phyloP scores from a whole-genome alignment of 2,113 vertebrate species.

The Physeter macrocephalus region DNA sequence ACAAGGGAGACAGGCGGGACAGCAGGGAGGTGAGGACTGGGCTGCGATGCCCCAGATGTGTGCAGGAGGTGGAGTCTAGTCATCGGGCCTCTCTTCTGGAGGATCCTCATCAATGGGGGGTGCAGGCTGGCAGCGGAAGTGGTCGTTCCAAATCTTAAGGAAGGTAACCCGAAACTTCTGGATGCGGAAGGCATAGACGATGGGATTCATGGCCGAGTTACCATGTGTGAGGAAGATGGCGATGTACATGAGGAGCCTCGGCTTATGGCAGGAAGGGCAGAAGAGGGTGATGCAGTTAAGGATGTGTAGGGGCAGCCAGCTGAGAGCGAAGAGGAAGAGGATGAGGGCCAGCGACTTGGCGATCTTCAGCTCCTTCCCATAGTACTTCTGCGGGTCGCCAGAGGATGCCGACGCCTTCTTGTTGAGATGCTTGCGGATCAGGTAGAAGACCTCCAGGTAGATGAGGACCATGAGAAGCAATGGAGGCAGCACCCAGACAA shows the following conservation, averaged over 20 bases:
- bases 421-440: conserved; percentile 95
- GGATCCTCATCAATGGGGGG: conserved; percentile 37
- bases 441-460: conserved; percentile 96
- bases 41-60: neutral
- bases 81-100: conserved; percentile 51
- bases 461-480: conserved; percentile 93
- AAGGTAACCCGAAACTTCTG: conserved; percentile 94
- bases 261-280: conserved; percentile 80
- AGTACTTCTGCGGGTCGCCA: conserved; percentile 91
- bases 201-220: conserved; percentile 97
- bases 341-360: conserved; percentile 95
- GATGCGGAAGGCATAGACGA: conserved; percentile 95
- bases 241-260: conserved; percentile 81
- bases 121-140: conserved; percentile 84
- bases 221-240: conserved; percentile 95
- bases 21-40: neutral
- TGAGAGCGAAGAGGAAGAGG: conserved; percentile 92
- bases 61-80: conserved; percentile 5
- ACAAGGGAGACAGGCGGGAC: neutral
- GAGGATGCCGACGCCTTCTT: conserved; percentile 90
- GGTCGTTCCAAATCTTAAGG: conserved; percentile 93
- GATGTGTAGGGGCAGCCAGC: conserved; percentile 95
- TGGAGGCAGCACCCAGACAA: conserved; percentile 93
- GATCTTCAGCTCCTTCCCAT: conserved; percentile 94
- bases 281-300: conserved; percentile 95